Conservation (phyloP, 2,797 vertebrate species). For the Hoplostethus mediterraneus region DNA sequence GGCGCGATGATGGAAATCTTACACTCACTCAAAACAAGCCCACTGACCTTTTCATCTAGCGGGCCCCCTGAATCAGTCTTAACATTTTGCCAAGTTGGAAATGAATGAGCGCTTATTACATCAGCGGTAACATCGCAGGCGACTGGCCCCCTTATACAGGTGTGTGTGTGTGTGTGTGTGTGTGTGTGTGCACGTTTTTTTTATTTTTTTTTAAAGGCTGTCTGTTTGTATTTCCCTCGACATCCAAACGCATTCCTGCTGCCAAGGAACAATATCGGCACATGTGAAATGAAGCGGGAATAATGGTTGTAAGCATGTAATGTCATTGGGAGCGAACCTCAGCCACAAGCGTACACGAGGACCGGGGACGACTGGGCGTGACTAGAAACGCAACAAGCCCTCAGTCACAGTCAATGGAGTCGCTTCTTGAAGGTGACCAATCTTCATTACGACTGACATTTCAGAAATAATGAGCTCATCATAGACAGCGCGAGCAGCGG, state of each 20-base stretch:
- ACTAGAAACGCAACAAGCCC: constrained; percentile 42
- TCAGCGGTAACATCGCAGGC: constrained; percentile 59
- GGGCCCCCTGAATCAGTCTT: constrained; percentile 64
- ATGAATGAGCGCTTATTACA: constrained; percentile 73
- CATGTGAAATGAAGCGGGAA: constrained; percentile 42
- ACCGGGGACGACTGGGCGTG: constrained; percentile 23
- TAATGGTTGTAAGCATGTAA: constrained; percentile 45
- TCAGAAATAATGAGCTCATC: constrained; percentile 63
- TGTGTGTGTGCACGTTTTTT: not conserved
- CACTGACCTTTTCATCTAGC: constrained; percentile 74
- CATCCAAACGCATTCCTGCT: constrained; percentile 32
- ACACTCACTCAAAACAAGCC: constrained; percentile 78
- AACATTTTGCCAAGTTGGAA: constrained; percentile 68
- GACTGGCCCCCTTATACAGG: constrained; percentile 28
- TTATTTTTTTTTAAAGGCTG: constrained; percentile 24
- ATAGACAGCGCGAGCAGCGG: constrained; percentile 19
- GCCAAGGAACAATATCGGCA: constrained; percentile 35
- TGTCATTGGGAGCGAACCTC: constrained; percentile 15
- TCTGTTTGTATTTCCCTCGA: constrained; percentile 38
- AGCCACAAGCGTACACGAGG: constrained; percentile 5
- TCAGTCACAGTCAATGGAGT: constrained; percentile 59
- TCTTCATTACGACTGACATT: constrained; percentile 70
- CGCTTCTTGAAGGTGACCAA: constrained; percentile 59
- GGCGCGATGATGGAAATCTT: constrained; percentile 79
- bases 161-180: constrained; percentile 22